A percentile compares a stretch with the other conserved stretches of the same genome.
Conservation (phyloP, 53 echinoderm and acorn worm species). For the Antedon mediterranea region DNA sequence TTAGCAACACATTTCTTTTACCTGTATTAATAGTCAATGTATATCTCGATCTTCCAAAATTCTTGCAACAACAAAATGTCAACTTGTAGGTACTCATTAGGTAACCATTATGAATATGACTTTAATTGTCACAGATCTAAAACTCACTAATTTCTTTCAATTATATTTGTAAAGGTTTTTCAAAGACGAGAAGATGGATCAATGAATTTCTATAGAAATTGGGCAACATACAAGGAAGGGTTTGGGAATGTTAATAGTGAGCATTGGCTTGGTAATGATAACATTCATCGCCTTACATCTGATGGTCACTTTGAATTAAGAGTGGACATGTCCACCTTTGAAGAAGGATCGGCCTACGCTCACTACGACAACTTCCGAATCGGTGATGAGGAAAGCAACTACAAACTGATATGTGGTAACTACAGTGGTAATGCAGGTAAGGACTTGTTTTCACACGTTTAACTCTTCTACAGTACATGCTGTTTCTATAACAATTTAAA, state of each 20-base stretch:
- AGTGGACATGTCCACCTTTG: conserved; percentile 40
- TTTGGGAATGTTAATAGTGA: conserved; percentile 52
- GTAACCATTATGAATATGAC: too few species aligned
- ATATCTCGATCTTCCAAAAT: too few species aligned
- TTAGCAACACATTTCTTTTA: too few species aligned
- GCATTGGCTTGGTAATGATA: conserved; percentile 60
- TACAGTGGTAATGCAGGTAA: conserved; percentile 52
- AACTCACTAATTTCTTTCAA: too few species aligned
- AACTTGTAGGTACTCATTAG: too few species aligned
- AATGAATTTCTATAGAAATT: conserved; percentile 31
- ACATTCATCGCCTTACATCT: conserved; percentile 31
- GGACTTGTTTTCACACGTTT: too few species aligned
- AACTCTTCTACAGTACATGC: too few species aligned
- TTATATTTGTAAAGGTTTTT: too few species aligned
- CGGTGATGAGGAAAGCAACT: conserved; percentile 33
- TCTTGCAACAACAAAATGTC: too few species aligned
- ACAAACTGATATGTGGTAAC: conserved; percentile 38
- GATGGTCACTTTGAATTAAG: conserved; percentile 33
- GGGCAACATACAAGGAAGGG: conserved; percentile 37
- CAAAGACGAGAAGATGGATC: conserved; percentile 50
- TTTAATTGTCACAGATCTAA: too few species aligned
- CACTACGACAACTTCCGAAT: conserved; percentile 44
- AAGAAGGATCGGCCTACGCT: conserved; percentile 23
- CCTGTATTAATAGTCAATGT: too few species aligned
- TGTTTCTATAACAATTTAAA: too few species aligned